These are phyloP conservation scores for Patella pellucida DNA, from an alignment of 2,888 invertebrate species.

Conservation along the genomic window DNA sequence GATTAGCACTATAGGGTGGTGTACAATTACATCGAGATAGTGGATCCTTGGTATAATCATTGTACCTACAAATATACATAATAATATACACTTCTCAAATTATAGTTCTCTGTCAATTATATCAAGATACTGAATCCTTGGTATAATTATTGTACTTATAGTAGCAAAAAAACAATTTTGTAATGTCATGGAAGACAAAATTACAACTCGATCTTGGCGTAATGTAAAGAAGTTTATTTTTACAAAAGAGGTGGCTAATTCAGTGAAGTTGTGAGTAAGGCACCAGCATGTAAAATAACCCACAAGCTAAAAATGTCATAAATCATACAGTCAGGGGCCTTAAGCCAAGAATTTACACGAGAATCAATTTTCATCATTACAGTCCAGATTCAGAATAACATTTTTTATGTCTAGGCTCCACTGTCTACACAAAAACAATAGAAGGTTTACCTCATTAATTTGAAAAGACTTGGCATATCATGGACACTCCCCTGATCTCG, in stretches of 20 bases:
- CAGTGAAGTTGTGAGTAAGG: too few relatives aligned
- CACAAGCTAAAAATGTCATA: too few relatives aligned
- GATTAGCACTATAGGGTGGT: constrained; percentile 81
- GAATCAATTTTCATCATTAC: too few relatives aligned
- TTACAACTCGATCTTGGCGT: neutral
- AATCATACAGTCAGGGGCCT: too few relatives aligned
- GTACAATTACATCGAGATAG: constrained; percentile 77
- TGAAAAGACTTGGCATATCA: constrained; percentile 76
- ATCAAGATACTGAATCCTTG: neutral
- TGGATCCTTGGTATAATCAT: constrained; percentile 79
- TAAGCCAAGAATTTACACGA: too few relatives aligned
- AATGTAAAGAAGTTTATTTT: too few relatives aligned
- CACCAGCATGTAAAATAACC: too few relatives aligned
- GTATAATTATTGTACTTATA: constrained; percentile 1
- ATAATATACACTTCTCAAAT: neutral
- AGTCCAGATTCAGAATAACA: too few relatives aligned
- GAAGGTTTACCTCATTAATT: constrained; percentile 71
- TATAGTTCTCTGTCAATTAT: neutral
- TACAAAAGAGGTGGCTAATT: too few relatives aligned
- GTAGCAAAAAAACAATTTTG: too few relatives aligned
- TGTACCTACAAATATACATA: constrained; percentile 73
- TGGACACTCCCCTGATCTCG: constrained; percentile 75
- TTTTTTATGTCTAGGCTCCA: too few relatives aligned
- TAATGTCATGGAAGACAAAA: neutral
- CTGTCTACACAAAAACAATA: too few relatives aligned